These are phyloP conservation scores for Pogonocherus hispidulus DNA, from an alignment of 2,888 invertebrate species.

Conservation along the genomic window DNA sequence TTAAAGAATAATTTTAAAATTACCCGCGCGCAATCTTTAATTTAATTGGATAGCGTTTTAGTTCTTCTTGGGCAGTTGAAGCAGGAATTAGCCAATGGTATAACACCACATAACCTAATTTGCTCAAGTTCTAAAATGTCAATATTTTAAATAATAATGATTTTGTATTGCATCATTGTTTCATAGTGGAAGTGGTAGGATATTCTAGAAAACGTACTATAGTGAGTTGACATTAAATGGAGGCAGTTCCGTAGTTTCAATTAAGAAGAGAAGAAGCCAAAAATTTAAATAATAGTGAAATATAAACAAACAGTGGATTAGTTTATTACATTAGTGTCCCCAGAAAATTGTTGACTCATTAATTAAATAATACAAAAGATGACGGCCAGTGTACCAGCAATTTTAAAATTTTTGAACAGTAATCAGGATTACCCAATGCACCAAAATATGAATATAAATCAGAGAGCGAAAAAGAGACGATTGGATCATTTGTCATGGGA, in stretches of 20 bases:
- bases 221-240: background rate
- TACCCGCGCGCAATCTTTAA: background rate
- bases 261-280: too few relatives aligned
- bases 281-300: too few relatives aligned
- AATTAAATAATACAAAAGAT: constrained; percentile 20
- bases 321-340: background rate
- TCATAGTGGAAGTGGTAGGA: background rate
- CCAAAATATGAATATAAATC: constrained; percentile 55
- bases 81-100: constrained; percentile 23
- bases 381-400: constrained; percentile 54
- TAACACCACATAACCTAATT: constrained; percentile 28
- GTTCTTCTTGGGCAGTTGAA: too few relatives aligned
- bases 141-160: constrained; percentile 18
- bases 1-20: too few relatives aligned
- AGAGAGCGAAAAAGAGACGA: constrained; percentile 77
- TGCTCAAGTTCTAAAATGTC: background rate
- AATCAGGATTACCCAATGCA: constrained; percentile 54
- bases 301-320: background rate
- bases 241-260: too few relatives aligned
- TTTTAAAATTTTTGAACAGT: constrained; percentile 62
- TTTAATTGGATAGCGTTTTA: background rate
- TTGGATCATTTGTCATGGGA: constrained; percentile 89
- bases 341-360: background rate
- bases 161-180: constrained; percentile 20
- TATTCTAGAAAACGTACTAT: background rate